These are phyloP conservation scores for Buceros bicornis DNA, from an alignment of 2,797 vertebrate genomes.

Conservation along the genomic window DNA sequence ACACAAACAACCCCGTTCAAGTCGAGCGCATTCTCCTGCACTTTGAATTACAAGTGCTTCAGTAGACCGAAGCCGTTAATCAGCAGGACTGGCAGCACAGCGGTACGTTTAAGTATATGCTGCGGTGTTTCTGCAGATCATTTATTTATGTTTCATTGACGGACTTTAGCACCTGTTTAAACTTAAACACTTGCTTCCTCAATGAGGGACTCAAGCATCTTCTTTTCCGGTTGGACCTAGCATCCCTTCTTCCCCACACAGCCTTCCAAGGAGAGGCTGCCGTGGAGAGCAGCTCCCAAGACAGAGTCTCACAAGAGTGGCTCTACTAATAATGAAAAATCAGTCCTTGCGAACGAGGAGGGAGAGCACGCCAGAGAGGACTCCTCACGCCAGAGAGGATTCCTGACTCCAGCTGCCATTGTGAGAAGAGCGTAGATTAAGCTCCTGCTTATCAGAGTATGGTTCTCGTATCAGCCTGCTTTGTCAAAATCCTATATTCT, in stretches of 20 bases:
- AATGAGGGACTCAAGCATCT: not conserved
- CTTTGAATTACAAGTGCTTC: not conserved
- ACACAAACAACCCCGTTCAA: not conserved
- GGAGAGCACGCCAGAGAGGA: not conserved
- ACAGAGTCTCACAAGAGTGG: not conserved
- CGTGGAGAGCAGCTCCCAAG: not conserved
- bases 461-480: not conserved
- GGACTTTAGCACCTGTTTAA: slow-evolving; percentile 35
- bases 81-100: not conserved
- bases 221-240: not conserved
- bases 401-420: not conserved
- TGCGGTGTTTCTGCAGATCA: not conserved
- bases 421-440: not conserved
- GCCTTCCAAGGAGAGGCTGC: not conserved
- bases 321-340: not conserved
- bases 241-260: not conserved
- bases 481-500: not conserved
- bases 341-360: not conserved
- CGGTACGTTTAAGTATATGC: not conserved
- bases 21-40: not conserved
- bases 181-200: slow-evolving; percentile 14
- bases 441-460: not conserved
- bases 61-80: not conserved
- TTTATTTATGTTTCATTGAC: slow-evolving; percentile 23
- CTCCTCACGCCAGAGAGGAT: not conserved